These are phyloP conservation scores for Siderastrea radians DNA, from an alignment of 92 coral and sea anemone genomes.

Conservation along the genomic window DNA sequence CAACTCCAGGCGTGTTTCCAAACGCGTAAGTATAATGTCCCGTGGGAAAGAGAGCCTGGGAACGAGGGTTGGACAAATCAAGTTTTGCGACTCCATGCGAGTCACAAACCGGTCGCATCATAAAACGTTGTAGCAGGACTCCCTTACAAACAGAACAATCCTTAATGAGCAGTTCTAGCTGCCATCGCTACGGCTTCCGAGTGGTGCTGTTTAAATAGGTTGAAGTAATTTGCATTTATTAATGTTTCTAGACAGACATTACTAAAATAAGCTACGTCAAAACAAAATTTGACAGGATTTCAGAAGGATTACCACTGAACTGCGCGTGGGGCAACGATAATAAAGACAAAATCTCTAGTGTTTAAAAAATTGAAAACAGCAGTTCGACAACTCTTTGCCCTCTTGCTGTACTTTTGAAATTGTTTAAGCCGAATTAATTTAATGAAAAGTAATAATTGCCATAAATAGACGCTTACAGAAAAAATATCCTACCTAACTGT, in stretches of 20 bases:
- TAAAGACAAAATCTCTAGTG: not conserved
- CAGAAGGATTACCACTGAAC: not conserved
- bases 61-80: conserved; percentile 4
- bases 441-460: not conserved
- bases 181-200: not conserved
- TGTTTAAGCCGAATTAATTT: conserved; percentile 7
- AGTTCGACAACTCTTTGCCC: not conserved
- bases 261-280: not conserved
- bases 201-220: conserved; percentile 28
- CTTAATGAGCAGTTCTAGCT: not conserved
- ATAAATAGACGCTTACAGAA: not conserved
- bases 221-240: conserved; percentile 31
- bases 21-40: conserved; percentile 44
- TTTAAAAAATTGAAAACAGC: not conserved
- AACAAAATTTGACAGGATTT: conserved; percentile 24
- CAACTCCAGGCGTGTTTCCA: conserved; percentile 45
- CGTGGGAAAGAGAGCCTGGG: conserved; percentile 26
- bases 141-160: not conserved
- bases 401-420: conserved; percentile 4
- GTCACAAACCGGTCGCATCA: not conserved
- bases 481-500: too few species aligned
- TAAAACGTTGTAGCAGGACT: not conserved
- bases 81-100: conserved; percentile 1
- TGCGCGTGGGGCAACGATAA: not conserved
- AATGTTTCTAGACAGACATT: not conserved